Evolutionary conservation across 2,113 vertebrate species (phyloP).

Genomic region (Oreotragus oreotragus): DNA sequence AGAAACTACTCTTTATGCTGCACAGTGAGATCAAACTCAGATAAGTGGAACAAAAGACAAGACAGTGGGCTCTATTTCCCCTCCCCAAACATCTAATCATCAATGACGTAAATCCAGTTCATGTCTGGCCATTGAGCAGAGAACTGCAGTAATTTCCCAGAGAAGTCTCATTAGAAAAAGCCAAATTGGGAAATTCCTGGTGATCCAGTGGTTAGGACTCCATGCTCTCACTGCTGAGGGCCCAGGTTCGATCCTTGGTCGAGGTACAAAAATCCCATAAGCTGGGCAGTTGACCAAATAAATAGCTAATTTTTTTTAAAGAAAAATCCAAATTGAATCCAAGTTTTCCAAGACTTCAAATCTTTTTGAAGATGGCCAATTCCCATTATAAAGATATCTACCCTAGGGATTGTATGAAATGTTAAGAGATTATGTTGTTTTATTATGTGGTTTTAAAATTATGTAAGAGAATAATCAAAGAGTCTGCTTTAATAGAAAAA

Average conservation of each 20-base stretch:
- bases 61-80: not conserved
- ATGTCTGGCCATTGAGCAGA: not conserved
- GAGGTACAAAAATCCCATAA: not conserved
- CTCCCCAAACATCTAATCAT: not conserved
- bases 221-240: not conserved
- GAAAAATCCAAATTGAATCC: not conserved
- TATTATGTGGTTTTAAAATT: not conserved
- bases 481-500: not conserved
- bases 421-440: not conserved
- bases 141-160: not conserved
- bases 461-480: not conserved
- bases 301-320: not conserved
- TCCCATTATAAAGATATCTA: not conserved
- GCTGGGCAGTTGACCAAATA: not conserved
- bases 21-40: not conserved
- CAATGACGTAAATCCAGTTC: not conserved
- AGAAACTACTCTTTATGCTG: not conserved
- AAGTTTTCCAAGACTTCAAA: not conserved
- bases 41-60: not conserved
- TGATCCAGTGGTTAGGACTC: not conserved
- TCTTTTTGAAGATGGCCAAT: not conserved
- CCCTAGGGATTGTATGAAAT: not conserved
- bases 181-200: not conserved
- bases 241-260: not conserved
- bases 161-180: not conserved